Evolutionary conservation across 1,140 invertebrate genomes (phyloP), one percentile per base, ranked within the genome.

Genomic region (Cherax destructor): DNA sequence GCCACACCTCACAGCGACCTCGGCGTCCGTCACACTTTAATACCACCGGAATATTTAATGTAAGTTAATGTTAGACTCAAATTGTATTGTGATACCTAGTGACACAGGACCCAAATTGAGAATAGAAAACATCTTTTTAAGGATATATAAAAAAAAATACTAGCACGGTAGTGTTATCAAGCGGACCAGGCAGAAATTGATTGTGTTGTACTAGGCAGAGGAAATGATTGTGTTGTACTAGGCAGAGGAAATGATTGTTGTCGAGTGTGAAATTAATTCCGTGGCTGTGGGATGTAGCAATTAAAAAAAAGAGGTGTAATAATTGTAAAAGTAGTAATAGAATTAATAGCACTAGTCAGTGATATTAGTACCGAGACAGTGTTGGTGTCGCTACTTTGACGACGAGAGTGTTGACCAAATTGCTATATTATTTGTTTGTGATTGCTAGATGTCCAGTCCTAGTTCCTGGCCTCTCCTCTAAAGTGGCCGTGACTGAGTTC

Each of bases 31-130:
- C 24, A 59, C 21, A 49, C 30, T 11, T 18, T 83, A 83, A 83
- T 83, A 52, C 11, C 52, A 30, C 21, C 52, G 11, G 80, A 83
- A 83, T 83, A 83, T 83, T 83, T 83, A 83, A 83, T 83, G 41
- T 10, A 47, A 18, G 74, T 21, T 56, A 79, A 78, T 77, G 6
- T 24, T 18, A 87, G 85, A 87, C 11, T 56, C 52, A 4, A 50
- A 1, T 24, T 69, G 21, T 18, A 21, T 16, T 59, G 52, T 79
- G 69, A 78, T 56, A n/a, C 24, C 50, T 47, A 47, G 85, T 41
- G 74, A 18, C 76, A 79, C 85, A 52, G 76, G 85, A 87, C 65
- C 56, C 56, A 47, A 41, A 30, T 50, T 56, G 30, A 41, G 30
- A 87, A 87, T 79, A 78, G 52, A 59, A 79, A 30, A 79, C 85